Base-by-base conservation (phyloP, 2,888 invertebrate species). In the Philopedon plagiatum region DNA sequence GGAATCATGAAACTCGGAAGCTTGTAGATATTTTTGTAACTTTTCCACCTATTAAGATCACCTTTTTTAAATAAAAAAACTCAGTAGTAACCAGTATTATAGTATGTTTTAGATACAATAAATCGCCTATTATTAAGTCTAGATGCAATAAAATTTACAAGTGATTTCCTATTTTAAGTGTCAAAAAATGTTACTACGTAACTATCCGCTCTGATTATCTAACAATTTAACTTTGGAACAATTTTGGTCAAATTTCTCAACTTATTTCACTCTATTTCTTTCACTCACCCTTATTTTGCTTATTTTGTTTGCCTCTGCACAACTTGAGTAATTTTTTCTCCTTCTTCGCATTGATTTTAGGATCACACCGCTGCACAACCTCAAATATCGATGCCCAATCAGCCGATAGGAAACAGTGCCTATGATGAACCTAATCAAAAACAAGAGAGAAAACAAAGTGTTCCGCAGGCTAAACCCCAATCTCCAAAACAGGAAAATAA, bases 301-400 rank as follows among this genome's bases (percentile, higher is more conserved):
- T 65, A 51, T 51, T 64, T 71, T 71, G 29, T 71, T 66, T 57
- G 65, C 65, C 56, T 67, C 37, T 64, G 73, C 73, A 73, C 73
- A 73, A 46, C 62, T 73, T 61, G 54, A 73, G 73, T 75, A 75
- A 75, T 73, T 49, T 65, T 46, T 72, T 75, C 73, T 73, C 72
- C 39, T 64, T 73, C 63, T 75, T 69, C 70, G 62, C 62, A 49
- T 66, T 70, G 46, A 39, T 75, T 75, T 70, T 73, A 75, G 75
- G 73, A 70, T 4, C 60, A 39, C n/a, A 13, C 37, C 11, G 11
- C 34, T 61, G 81, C 81, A 1, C 76, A 83, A 83, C 89, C 89
- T 44, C 87, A 87, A 77, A 89, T 90, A 77, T 87, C 89, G 66
- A 86, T 90, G 87, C 89, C 89, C 64, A 89, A 89, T 81, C 86